Percentiles rank a stretch among this genome's conserved stretches.
phyloP scores from a whole-genome alignment of 1,140 invertebrate genomes.

The Microplitis demolitor region DNA sequence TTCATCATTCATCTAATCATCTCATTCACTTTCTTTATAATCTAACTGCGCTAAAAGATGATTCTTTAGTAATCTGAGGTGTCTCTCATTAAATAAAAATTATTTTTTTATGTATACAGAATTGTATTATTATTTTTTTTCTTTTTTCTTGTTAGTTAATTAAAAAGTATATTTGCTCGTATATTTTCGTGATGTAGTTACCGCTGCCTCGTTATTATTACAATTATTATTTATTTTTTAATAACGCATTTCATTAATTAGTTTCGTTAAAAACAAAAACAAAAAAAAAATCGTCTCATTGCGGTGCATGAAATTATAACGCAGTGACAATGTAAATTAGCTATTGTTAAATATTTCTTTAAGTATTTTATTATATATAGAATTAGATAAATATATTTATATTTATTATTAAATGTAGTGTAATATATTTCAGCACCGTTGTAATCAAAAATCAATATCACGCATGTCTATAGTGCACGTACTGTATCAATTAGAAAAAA shows the following conservation, averaged over 20 bases:
- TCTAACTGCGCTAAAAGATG: constrained; percentile 48
- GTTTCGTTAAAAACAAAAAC: too few species aligned
- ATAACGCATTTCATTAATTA: constrained; percentile 20
- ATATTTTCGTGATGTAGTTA: constrained; percentile 38
- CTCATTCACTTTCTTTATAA: constrained; percentile 28
- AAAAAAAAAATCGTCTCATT: too few species aligned
- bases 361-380: too few species aligned
- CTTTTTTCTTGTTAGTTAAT: constrained; percentile 31
- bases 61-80: constrained; percentile 64
- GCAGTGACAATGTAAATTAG: too few species aligned
- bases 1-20: background rate
- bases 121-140: constrained; percentile 29
- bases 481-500: too few species aligned
- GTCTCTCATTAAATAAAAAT: constrained; percentile 31
- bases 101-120: constrained; percentile 15
- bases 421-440: background rate
- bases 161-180: constrained; percentile 45
- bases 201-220: background rate
- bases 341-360: too few species aligned
- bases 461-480: background rate
- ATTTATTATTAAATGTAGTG: background rate
- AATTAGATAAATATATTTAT: background rate
- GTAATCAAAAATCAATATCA: background rate
- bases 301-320: too few species aligned
- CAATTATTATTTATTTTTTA: constrained; percentile 43